A percentile compares a stretch with the other conserved stretches of the same genome.
Evolutionary conservation across 2,797 vertebrate genomes (phyloP).

Genomic region (Brotula barbata): DNA sequence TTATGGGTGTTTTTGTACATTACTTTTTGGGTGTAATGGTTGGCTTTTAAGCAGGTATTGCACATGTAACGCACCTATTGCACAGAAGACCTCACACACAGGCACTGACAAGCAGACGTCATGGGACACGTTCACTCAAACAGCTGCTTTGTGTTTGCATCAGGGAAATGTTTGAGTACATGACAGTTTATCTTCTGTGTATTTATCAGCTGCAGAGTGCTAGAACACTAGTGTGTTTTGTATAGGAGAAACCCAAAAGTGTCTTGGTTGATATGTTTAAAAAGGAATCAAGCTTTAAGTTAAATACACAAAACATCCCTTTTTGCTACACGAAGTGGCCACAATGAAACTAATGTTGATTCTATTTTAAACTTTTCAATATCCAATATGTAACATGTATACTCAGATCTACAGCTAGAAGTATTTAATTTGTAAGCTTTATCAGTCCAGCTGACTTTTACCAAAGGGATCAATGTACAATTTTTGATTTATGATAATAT

Average conservation of each 20-base stretch:
- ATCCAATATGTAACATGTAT: neutral
- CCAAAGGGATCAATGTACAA: constrained; percentile 17
- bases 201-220: constrained; percentile 7
- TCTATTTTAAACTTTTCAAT: neutral
- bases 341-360: neutral
- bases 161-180: constrained; percentile 18
- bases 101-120: constrained; percentile 6
- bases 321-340: too few relatives aligned
- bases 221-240: constrained; percentile 37
- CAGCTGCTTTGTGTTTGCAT: constrained; percentile 33
- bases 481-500: constrained; percentile 28
- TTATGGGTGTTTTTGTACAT: constrained; percentile 20
- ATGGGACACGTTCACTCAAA: constrained; percentile 10
- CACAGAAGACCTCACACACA: neutral
- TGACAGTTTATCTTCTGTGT: constrained; percentile 4
- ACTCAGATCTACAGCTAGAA: neutral
- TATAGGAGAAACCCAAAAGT: constrained; percentile 15
- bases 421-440: constrained; percentile 1
- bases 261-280: neutral
- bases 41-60: constrained; percentile 45
- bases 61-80: constrained; percentile 43
- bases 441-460: neutral
- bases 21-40: constrained; percentile 19
- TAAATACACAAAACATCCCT: too few relatives aligned
- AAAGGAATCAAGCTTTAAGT: constrained; percentile 4